phyloP scores from a whole-genome alignment of 2,797 vertebrate species.

The Australoheros facetus region DNA sequence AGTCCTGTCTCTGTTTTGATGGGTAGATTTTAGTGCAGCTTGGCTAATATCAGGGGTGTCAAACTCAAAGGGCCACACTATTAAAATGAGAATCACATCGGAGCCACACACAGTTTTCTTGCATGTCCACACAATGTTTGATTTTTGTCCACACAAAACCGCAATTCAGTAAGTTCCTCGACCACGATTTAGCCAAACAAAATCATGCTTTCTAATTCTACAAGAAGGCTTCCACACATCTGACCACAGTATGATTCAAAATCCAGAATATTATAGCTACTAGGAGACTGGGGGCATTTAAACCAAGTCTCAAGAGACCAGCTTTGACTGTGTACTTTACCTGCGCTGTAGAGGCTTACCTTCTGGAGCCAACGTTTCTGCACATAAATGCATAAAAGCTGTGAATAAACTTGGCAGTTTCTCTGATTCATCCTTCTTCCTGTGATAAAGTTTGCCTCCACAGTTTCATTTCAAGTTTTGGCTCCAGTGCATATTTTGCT shows the following conservation, averaged over 20 bases:
- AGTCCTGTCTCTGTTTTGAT: background rate
- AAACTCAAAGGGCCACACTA: background rate
- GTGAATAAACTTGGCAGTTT: background rate
- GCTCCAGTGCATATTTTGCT: background rate
- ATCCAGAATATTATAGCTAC: background rate
- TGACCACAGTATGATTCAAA: background rate
- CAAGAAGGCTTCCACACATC: background rate
- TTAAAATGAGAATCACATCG: background rate
- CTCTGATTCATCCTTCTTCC: fast-evolving
- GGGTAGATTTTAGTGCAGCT: background rate
- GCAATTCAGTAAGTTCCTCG: background rate
- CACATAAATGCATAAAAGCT: background rate
- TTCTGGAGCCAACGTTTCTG: background rate
- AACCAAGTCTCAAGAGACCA: background rate
- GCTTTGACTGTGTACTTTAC: no score
- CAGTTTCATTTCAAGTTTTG: background rate
- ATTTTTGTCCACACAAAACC: background rate
- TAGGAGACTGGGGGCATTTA: background rate
- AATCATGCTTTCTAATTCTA: background rate
- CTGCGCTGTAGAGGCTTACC: background rate
- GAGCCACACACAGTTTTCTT: background rate
- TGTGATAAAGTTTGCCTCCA: background rate
- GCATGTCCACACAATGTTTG: background rate
- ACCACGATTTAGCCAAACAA: background rate
- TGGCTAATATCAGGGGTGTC: background rate